Evolutionary conservation across 2,113 vertebrate genomes (phyloP).

Genomic region (Lophotis ruficrista): DNA sequence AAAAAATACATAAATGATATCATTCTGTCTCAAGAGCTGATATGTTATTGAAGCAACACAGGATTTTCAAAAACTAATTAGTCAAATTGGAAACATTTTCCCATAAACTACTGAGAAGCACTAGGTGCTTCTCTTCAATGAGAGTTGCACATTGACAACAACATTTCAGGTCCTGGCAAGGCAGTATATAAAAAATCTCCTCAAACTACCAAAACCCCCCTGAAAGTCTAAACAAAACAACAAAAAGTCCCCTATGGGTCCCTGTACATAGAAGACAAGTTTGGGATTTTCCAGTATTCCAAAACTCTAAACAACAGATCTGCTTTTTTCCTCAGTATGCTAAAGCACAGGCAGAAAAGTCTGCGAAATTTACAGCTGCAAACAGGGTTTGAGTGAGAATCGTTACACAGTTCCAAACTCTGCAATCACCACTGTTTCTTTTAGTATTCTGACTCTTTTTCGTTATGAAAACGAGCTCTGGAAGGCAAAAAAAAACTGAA

Average conservation of each 20-base stretch:
- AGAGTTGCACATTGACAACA: not conserved
- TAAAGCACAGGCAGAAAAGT: not conserved
- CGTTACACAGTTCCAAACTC: not conserved
- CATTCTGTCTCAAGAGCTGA: not conserved
- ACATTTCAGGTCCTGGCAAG: not conserved
- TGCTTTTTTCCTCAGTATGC: not conserved
- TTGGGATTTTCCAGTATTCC: not conserved
- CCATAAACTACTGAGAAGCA: not conserved
- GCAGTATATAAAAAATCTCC: not conserved
- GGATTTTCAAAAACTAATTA: not conserved
- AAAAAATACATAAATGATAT: not conserved
- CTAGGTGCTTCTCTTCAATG: not conserved
- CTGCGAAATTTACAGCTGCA: not conserved
- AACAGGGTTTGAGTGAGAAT: not conserved
- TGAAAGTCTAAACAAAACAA: not conserved
- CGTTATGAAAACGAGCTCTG: not conserved
- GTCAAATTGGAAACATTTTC: not conserved
- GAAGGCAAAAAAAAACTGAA: not conserved
- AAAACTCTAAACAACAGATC: not conserved
- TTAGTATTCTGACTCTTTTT: not conserved
- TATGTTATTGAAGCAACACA: not conserved
- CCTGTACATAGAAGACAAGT: not conserved
- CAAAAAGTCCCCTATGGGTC: not conserved
- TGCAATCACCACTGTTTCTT: not conserved
- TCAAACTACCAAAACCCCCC: not conserved